Evolutionary conservation across 2,888 invertebrate species (phyloP), one percentile per base, ranked within the genome.

Genomic region (Lordiphosa fenestrarum): DNA sequence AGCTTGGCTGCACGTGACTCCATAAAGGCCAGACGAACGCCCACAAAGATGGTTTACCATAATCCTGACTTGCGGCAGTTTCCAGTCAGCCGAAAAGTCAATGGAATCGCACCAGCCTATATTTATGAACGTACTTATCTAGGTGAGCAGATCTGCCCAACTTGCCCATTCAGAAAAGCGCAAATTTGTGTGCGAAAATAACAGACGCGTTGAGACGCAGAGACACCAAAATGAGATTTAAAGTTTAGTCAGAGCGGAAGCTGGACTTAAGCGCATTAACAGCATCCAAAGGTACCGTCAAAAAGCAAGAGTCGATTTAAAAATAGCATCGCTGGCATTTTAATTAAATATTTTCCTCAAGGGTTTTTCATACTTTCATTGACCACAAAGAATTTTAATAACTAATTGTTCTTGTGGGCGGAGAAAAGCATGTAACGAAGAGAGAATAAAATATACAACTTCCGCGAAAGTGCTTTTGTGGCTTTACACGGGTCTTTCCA

Each of bases 31-130:
- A 13, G 21, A 41, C 37, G 23, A 13, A 59, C 38, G 42, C 57
- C 47, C 61, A 41, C 58, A 55, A 58, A 52, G 30, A 42, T 51
- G 60, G 68, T 64, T 73, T 75, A 60, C 50, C 71, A 56, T 74
- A 82, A 82, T 66, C 63, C 66, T 46, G 62, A 58, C 68, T 64
- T 71, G 73, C 65, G 82, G 75, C 68, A 53, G 51, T 71, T 64
- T 10, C 44, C 55, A 64, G 52, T 46, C 53, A 48, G 41, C 55
- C 52, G 23, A 30, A 52, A 62, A 63, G 54, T 58, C 66, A 60
- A 64, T 53, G 63, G 47, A 55, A 61, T 62, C 40, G 25, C 49
- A 48, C 33, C 40, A 21, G 13, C 33, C 5, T 51, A 41, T 30
- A 33, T 39, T n/a, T 7, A n/a, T 19, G n/a, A 4, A 12, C 15